phyloP scores from a whole-genome alignment of 2,113 vertebrate species.

The Macrotis lagotis region DNA sequence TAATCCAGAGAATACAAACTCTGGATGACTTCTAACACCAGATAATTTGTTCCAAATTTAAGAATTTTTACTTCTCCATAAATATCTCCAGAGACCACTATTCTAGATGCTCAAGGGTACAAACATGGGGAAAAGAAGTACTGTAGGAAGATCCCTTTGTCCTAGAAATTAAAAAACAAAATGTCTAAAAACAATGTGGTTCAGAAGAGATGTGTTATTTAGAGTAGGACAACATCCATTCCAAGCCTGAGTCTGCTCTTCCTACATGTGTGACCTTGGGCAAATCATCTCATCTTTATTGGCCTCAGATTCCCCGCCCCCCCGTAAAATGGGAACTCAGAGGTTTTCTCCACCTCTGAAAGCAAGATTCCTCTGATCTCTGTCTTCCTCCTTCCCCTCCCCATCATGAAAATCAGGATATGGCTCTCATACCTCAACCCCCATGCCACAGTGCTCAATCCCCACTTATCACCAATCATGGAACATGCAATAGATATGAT shows the following conservation, averaged over 20 bases:
- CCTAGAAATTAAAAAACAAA: not conserved
- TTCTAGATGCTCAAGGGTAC: not conserved
- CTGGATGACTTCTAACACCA: not conserved
- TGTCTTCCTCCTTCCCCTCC: not conserved
- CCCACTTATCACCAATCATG: not conserved
- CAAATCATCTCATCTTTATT: not conserved
- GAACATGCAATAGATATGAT: not conserved
- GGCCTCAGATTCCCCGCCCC: too few species aligned
- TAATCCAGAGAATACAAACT: not conserved
- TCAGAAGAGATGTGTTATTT: not conserved
- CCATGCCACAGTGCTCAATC: not conserved
- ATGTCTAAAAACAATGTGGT: not conserved
- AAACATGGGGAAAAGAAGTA: not conserved
- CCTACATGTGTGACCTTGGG: not conserved
- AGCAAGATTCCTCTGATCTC: too few species aligned
- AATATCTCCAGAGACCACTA: not conserved
- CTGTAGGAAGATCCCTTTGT: not conserved
- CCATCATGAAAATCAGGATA: not conserved
- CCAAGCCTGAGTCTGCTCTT: not conserved
- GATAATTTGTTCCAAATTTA: not conserved
- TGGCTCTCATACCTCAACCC: not conserved
- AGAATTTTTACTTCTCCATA: not conserved
- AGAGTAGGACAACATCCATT: not conserved
- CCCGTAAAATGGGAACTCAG: too few species aligned
- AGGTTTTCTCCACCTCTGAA: too few species aligned